These are phyloP conservation scores for Malurus elegans DNA, from an alignment of 2,113 vertebrate genomes.

Conservation along the genomic window DNA sequence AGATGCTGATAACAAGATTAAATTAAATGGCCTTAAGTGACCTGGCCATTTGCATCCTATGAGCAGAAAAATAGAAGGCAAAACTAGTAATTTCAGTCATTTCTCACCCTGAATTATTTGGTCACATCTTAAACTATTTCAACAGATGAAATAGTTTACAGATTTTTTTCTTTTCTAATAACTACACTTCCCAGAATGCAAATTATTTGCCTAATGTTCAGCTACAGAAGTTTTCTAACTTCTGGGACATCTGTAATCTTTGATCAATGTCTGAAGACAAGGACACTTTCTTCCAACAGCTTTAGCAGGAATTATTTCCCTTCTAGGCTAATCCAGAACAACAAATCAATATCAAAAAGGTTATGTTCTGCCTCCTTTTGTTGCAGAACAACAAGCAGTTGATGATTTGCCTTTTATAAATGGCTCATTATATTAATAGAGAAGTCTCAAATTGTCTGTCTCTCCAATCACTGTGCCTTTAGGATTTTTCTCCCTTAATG, in stretches of 20 bases:
- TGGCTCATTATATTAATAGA: not conserved
- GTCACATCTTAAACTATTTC: not conserved
- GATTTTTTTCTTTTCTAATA: not conserved
- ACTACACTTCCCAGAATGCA: not conserved
- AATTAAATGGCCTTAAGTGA: not conserved
- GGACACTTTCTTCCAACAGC: not conserved
- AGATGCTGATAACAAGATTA: not conserved
- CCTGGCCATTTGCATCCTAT: not conserved
- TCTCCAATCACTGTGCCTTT: not conserved
- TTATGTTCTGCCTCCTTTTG: not conserved
- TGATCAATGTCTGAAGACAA: not conserved
- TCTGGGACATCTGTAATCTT: not conserved
- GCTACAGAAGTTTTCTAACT: not conserved
- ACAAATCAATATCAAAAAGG: not conserved
- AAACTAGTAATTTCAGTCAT: not conserved
- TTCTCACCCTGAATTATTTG: not conserved
- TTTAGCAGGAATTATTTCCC: not conserved
- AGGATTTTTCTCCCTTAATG: not conserved
- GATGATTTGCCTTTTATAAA: not conserved
- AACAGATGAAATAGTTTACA: not conserved
- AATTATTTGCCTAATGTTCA: not conserved
- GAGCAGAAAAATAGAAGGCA: not conserved
- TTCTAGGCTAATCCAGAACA: not conserved
- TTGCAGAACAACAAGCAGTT: not conserved
- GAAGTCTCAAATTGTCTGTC: not conserved